Conservation (phyloP, 2,888 invertebrate genomes). For the Smittia aterrima region DNA sequence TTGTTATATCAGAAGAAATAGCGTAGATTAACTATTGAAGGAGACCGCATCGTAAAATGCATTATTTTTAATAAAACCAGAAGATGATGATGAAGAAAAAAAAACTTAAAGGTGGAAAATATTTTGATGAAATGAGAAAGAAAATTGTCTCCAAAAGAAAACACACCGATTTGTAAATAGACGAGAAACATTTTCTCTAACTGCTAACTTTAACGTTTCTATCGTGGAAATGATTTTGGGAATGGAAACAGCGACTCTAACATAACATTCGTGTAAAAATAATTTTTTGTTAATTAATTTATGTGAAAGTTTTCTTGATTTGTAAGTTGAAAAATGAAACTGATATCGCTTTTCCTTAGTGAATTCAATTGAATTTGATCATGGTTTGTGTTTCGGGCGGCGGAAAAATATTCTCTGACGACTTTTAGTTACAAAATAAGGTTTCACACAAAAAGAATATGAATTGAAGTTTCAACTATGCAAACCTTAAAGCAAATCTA, state of each 20-base stretch:
- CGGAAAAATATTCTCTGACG: neutral
- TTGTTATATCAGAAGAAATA: slow-evolving; percentile 38
- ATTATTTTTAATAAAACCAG: slow-evolving; percentile 38
- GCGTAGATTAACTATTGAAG: slow-evolving; percentile 38
- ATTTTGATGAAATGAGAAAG: neutral
- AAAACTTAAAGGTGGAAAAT: neutral
- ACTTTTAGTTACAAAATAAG: slow-evolving; percentile 11
- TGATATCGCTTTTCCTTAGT: slow-evolving; percentile 39
- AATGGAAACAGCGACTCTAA: slow-evolving; percentile 34
- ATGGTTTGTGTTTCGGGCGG: neutral
- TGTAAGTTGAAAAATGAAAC: slow-evolving; percentile 33
- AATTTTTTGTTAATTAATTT: slow-evolving; percentile 41
- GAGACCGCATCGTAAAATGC: slow-evolving; percentile 27
- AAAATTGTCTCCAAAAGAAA: neutral
- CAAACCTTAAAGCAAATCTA: neutral
- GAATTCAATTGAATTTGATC: slow-evolving; percentile 4
- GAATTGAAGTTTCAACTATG: too few relatives aligned
- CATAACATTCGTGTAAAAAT: slow-evolving; percentile 35
- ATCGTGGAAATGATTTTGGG: neutral
- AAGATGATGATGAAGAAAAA: neutral
- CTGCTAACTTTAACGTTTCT: neutral
- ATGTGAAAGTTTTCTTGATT: slow-evolving; percentile 35
- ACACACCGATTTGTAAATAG: neutral
- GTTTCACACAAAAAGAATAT: neutral
- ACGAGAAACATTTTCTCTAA: neutral